Base-by-base conservation (phyloP, 1,140 invertebrate species). In the Chironomus tepperi region DNA sequence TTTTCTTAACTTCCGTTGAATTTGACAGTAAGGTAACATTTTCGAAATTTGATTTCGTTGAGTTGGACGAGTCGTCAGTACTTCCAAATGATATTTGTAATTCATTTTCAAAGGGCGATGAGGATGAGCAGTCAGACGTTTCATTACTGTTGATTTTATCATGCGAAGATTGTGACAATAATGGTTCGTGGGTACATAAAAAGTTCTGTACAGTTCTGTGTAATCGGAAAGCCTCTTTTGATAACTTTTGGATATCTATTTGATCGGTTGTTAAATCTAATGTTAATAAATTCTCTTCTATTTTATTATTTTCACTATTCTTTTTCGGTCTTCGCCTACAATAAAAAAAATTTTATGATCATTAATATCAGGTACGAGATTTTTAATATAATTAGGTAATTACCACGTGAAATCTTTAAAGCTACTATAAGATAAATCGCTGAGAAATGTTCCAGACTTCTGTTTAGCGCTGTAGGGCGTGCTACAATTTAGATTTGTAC, bases 201-300 rank as follows among this genome's bases (percentile, higher is more conserved):
- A 91, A 79, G 12, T 89, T 90, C 75, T 89, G 87, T 47, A 89
- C 87, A 6, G 88, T 90, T 75, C 89, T 83, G 77, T 88, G 83
- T 72, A 90, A 81, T 43, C 88, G 84, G 76, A 88, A 90, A 10
- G 89, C 88, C 81, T 90, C 89, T 77, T 89, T 86, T 0, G 89
- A 86, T 8, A 91, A 78, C 79, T 89, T 90, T 74, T 89, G 87
- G 0, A 87, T 86, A n/a, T 86, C 84, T 9, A 87, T 81, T 75
- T 86, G 85, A 16, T 87, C 83, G 2, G 82, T 81, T 73, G 82
- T 77, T 0, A 81, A 9, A 42, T 83, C 80, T 18, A 34, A 42
- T 67, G 8, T 43, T 74, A 67, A 43, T 65, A 19, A 65, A 70
- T n/a, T 57, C 47, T 57, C 47, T 12, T 34, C 72, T 73, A 21